These are phyloP conservation scores for Chamaetylas fuelleborni DNA, from an alignment of 2,113 vertebrate genomes.

Conservation along the genomic window DNA sequence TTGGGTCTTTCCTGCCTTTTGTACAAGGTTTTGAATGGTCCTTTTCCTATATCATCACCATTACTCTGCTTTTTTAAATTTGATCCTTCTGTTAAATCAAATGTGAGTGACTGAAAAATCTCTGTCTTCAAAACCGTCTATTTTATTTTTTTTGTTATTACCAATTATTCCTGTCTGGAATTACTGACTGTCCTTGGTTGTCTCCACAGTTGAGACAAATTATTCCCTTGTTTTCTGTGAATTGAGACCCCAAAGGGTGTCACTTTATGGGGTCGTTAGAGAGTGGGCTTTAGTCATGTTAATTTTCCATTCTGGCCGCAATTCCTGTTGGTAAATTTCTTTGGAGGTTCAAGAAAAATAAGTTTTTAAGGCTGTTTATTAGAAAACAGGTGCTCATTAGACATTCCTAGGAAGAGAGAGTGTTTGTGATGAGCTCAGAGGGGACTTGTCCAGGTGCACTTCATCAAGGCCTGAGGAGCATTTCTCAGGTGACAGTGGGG, in stretches of 20 bases:
- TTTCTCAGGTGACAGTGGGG: background rate
- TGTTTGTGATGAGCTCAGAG: background rate
- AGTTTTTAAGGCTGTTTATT: background rate
- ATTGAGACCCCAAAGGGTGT: background rate
- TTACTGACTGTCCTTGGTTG: background rate
- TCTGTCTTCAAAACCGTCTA: rapidly evolving
- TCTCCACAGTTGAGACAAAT: background rate
- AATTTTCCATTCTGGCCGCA: background rate
- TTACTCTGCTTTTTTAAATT: background rate
- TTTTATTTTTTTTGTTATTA: background rate
- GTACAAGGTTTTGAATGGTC: background rate
- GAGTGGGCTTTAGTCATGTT: background rate
- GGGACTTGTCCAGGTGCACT: background rate
- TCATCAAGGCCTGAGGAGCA: background rate
- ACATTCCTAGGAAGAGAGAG: background rate
- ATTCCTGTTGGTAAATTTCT: background rate
- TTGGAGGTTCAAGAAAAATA: background rate
- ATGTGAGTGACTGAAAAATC: background rate
- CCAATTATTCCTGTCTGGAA: background rate
- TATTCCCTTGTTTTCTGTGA: background rate
- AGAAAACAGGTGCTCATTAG: background rate
- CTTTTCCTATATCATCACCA: background rate
- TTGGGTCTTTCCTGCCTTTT: background rate
- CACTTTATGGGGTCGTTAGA: background rate
- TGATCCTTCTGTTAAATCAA: background rate